Evolutionary conservation across 2,888 invertebrate genomes (phyloP).

Genomic region (Epinotia bilunana): DNA sequence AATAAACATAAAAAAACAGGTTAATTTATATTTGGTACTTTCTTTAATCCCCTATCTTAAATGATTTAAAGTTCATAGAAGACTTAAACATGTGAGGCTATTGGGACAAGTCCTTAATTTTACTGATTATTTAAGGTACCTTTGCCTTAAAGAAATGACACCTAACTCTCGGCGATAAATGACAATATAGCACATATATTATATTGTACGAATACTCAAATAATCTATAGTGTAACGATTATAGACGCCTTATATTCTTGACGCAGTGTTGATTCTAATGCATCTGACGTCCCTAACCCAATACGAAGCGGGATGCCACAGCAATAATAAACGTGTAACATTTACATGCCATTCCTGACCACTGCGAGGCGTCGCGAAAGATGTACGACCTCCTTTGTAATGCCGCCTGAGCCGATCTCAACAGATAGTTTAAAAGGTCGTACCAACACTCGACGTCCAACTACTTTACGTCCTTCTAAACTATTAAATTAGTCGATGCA

Average conservation of each 20-base stretch:
- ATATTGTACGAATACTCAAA: neutral
- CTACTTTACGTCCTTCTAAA: conserved; percentile 13
- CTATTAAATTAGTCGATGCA: conserved; percentile 34
- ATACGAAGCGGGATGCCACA: conserved; percentile 46
- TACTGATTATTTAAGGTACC: too few species aligned
- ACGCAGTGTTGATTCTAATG: conserved; percentile 43
- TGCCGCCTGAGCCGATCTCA: conserved; percentile 45
- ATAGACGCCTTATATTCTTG: conserved; percentile 31
- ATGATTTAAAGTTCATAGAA: too few species aligned
- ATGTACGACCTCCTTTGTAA: conserved; percentile 51
- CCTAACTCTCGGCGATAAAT: neutral
- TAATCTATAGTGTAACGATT: neutral
- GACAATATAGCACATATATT: neutral
- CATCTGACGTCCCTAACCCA: conserved; percentile 43
- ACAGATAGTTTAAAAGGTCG: conserved; percentile 15
- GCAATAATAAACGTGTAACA: conserved; percentile 46
- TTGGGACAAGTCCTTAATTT: too few species aligned
- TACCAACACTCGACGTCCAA: conserved; percentile 8
- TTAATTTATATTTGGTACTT: too few species aligned
- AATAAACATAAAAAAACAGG: too few species aligned
- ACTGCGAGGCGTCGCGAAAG: conserved; percentile 46
- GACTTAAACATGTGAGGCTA: too few species aligned
- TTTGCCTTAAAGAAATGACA: too few species aligned
- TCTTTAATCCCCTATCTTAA: too few species aligned
- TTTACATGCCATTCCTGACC: conserved; percentile 51